These are phyloP conservation scores for Tachina lurida DNA, from an alignment of 2,888 invertebrate genomes.

Conservation along the genomic window DNA sequence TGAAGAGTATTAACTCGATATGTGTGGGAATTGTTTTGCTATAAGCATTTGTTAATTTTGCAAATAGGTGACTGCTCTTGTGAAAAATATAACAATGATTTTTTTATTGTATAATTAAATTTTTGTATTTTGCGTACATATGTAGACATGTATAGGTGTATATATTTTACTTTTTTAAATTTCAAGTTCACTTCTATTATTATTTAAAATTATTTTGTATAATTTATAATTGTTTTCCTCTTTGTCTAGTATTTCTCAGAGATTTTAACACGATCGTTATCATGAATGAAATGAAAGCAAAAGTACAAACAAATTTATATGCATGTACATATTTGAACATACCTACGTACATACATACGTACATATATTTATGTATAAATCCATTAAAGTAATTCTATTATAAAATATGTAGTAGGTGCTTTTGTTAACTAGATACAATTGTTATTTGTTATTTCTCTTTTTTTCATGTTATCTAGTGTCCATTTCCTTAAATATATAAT, in stretches of 20 bases:
- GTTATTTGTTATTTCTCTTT: conserved; percentile 3
- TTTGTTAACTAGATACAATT: conserved; percentile 32
- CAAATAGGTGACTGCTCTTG: no score
- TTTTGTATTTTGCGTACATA: no score
- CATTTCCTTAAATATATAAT: conserved; percentile 26
- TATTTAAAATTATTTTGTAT: conserved; percentile 45
- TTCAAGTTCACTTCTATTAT: conserved; percentile 61
- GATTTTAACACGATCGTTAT: conserved; percentile 31
- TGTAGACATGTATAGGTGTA: no score
- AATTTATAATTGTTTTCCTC: conserved; percentile 28
- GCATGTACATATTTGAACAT: not conserved
- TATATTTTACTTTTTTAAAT: conserved; percentile 12
- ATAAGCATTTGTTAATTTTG: no score
- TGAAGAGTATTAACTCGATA: no score
- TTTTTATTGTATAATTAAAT: no score
- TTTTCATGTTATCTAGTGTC: conserved; percentile 17
- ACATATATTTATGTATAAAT: not conserved
- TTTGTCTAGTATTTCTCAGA: conserved; percentile 16
- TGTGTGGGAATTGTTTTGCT: no score
- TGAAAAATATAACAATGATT: no score
- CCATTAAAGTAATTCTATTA: conserved; percentile 47
- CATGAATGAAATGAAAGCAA: conserved; percentile 64
- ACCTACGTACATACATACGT: not conserved
- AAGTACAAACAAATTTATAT: conserved; percentile 22
- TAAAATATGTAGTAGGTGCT: conserved; percentile 39